Evolutionary conservation across 2,113 vertebrate species (phyloP), one percentile per base, ranked within the genome.

Genomic region (Gadus chalcogrammus): DNA sequence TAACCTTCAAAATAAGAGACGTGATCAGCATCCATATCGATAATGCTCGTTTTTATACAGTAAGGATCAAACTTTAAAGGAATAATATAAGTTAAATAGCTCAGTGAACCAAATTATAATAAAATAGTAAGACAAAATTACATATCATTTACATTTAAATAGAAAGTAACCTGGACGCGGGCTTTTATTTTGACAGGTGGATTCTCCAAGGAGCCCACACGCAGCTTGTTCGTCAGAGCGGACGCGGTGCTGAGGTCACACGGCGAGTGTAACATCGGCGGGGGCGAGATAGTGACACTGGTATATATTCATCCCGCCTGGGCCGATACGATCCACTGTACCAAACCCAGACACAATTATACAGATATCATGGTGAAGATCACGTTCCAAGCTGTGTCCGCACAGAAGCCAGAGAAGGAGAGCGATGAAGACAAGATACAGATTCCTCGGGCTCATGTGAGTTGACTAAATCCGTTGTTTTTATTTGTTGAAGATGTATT

Each of bases 361-460:
- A 24, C 48, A 0, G 71, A 63, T 87, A 80, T 82, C 77, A 97
- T 96, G 95, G 95, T 95, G 92, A 96, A 95, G 91, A 96, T 97
- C 76, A 93, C 93, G 3, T 94, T 95, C 76, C 94, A 94, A 85
- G 81, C 91, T 22, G 90, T 93, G 3, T 85, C 92, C 77, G 88
- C 83, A 62, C 85, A 93, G 85, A 97, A 96, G 84, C 83, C 84
- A 12, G 93, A 95, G 72, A 95, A 95, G 82, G 84, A 90, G 67
- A 77, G 68, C 63, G 87, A 92, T 68, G 91, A 63, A 77, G 76
- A 77, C 73, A 89, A 95, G 83, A 89, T 94, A 65, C 80, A 90
- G 64, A 87, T 94, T 78, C 92, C 94, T 12, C 91, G 87, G 70
- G 81, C 82, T 79, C 85, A 92, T 68, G 92, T 93, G 84, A 92